Conservation (phyloP, 2,797 vertebrate species). For the Echiichthys vipera region DNA sequence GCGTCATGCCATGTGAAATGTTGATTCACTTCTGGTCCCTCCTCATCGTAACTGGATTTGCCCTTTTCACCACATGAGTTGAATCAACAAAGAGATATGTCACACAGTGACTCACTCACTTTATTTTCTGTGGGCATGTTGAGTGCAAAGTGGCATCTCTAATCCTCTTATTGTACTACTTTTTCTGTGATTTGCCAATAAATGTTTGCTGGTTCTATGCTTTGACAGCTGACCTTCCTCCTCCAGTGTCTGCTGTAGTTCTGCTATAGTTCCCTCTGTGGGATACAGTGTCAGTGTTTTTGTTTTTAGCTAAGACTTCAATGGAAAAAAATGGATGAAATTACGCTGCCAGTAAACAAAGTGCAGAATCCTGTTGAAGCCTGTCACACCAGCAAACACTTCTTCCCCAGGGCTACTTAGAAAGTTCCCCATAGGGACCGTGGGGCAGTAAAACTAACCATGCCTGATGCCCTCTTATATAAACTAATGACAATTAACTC, state of each 20-base stretch:
- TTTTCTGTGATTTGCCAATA: conserved; percentile 41
- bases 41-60: conserved; percentile 49
- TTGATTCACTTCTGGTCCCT: conserved; percentile 46
- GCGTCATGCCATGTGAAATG: conserved; percentile 20
- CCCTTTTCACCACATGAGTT: conserved; percentile 45
- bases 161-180: conserved; percentile 60
- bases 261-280: conserved; percentile 28
- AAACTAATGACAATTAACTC: background rate
- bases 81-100: conserved; percentile 60
- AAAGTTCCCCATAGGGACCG: conserved; percentile 53
- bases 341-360: conserved; percentile 52
- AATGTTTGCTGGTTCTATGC: conserved; percentile 30
- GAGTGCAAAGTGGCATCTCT: conserved; percentile 50
- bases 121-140: conserved; percentile 54
- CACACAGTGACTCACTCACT: conserved; percentile 51
- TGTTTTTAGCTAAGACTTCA: conserved; percentile 47
- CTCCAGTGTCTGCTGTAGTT: conserved; percentile 24
- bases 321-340: conserved; percentile 49
- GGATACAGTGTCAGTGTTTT: conserved; percentile 38
- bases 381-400: conserved; percentile 44
- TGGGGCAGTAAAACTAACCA: conserved; percentile 11
- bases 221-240: conserved; percentile 46
- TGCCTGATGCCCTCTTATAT: conserved; percentile 13
- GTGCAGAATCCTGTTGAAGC: conserved; percentile 32
- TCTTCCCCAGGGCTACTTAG: conserved; percentile 45